phyloP scores from a whole-genome alignment of 2,113 vertebrate species.

The Lophochroa leadbeateri region DNA sequence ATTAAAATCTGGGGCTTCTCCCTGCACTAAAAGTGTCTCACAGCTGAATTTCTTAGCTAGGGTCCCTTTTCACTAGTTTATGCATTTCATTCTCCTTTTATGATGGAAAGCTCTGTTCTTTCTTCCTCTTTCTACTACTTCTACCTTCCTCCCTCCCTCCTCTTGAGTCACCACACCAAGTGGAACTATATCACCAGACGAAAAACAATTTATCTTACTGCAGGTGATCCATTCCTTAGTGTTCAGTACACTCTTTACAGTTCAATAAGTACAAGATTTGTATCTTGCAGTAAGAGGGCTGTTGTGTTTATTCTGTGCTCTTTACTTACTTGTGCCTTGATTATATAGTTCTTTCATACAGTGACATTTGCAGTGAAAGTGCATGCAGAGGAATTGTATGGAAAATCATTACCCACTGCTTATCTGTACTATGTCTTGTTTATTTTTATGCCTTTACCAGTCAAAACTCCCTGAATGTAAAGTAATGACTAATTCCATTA shows the following conservation, averaged over 20 bases:
- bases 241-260: not conserved
- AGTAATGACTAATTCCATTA: not conserved
- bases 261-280: not conserved
- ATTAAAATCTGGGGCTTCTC: not conserved
- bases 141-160: not conserved
- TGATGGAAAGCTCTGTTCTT: not conserved
- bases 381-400: not conserved
- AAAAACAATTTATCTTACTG: not conserved
- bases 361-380: constrained; percentile 25
- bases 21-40: not conserved
- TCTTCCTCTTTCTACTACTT: not conserved
- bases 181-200: not conserved
- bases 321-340: constrained; percentile 25
- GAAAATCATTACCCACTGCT: constrained; percentile 24
- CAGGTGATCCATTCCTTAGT: not conserved
- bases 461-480: constrained; percentile 5
- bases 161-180: not conserved
- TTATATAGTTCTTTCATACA: constrained; percentile 1
- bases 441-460: constrained; percentile 32
- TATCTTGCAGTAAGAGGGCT: not conserved
- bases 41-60: not conserved
- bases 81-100: not conserved
- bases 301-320: constrained; percentile 13
- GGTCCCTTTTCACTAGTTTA: not conserved
- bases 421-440: constrained; percentile 1